Base-by-base conservation (phyloP, 2,113 vertebrate genomes). In the Eudorcas thomsonii region DNA sequence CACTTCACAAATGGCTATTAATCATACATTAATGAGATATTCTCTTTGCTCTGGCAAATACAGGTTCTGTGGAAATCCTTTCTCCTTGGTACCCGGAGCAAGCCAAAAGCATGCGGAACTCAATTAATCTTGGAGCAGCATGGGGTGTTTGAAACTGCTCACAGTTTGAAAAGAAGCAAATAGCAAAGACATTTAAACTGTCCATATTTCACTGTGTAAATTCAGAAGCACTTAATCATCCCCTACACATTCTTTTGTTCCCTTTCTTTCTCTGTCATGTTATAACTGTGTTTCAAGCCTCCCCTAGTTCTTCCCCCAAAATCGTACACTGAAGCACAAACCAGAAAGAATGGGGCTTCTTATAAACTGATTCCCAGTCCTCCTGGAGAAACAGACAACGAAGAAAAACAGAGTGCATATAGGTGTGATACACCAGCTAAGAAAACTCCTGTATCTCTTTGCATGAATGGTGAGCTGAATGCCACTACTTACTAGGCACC, bases 1-100 rank as follows among this genome's bases (percentile, higher is more conserved):
- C 98, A 99, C 98, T 98, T 97, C 97, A 97, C 98, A 98, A 98
- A 98, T 98, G 87, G 97, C 99, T 98, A 99, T 99, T 99, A 99
- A 99, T 99, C 99, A 99, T 99, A 98, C 97, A 98, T 99, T 99
- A 99, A 99, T 99, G 99, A 99, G 99, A 99, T 98, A 97, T 92
- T 99, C 98, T 99, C 98, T 99, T 99, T 99, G 97, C 99, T 99
- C 98, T 99, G 98, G 99, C 92, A 98, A 98, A 98, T 96, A 96
- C 96, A 97, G 97, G 96, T 98, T 97, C 92, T 97, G 84, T 98
- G 86, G 96, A 91, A 93, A 54, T 91, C 96, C 86, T 95, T 97
- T 98, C 96, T 99, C 98, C 98, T 98, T 98, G 98, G 98, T 99
- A 98, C 97, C 98, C 96, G 2, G 94, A 97, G 98, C 96, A 98